These are phyloP conservation scores for Apotomis turbidana DNA, from an alignment of 2,888 invertebrate genomes.

Conservation along the genomic window DNA sequence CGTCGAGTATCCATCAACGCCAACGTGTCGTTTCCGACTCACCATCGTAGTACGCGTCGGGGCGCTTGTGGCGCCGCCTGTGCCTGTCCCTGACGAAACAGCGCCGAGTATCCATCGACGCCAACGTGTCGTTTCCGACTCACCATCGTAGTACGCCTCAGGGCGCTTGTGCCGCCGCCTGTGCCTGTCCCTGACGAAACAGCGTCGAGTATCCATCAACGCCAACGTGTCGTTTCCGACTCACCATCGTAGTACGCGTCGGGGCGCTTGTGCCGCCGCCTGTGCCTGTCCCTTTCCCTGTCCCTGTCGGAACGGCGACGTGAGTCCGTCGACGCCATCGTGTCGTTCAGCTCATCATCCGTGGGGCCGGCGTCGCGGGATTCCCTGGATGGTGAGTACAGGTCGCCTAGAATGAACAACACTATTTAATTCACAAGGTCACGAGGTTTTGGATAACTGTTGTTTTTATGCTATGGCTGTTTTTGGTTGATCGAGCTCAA, in stretches of 20 bases:
- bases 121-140: no score
- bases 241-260: constrained; percentile 67
- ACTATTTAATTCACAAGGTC: neutral
- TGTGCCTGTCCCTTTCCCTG: constrained; percentile 47
- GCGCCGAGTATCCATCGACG: neutral
- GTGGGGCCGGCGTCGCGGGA: constrained; percentile 69
- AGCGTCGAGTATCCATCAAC: neutral
- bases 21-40: no score
- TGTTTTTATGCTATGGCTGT: no score
- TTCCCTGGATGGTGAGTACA: constrained; percentile 66
- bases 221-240: neutral
- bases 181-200: no score
- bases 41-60: no score
- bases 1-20: no score
- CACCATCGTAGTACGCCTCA: no score
- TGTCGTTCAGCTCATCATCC: constrained; percentile 62
- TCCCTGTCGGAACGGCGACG: constrained; percentile 50
- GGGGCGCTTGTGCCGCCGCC: constrained; percentile 41
- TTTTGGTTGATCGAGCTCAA: no score
- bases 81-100: no score
- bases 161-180: no score
- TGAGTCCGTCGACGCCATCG: constrained; percentile 45
- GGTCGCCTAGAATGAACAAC: constrained; percentile 55
- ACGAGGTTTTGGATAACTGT: no score
- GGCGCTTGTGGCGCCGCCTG: no score